Percentiles rank a stretch among this genome's conserved stretches.
Evolutionary conservation across 2,797 vertebrate genomes (phyloP).

Genomic region (Novumbra hubbsi): DNA sequence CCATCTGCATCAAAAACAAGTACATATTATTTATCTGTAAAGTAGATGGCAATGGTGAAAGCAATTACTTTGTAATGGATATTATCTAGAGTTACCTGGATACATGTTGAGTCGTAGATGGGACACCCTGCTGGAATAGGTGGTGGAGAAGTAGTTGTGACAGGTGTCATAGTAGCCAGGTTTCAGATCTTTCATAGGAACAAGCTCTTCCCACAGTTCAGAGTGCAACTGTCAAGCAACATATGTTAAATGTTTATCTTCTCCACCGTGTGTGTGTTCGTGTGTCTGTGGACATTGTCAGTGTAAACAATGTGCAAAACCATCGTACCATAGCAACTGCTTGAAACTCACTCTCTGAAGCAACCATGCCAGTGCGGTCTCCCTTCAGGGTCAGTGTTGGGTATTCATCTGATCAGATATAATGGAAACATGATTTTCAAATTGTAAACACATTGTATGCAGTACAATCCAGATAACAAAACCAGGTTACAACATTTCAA

Average conservation of each 20-base stretch:
- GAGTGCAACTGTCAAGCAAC: constrained; percentile 69
- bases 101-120: constrained; percentile 86
- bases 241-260: neutral
- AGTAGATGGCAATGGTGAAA: neutral
- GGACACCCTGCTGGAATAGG: constrained; percentile 69
- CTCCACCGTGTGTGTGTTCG: constrained; percentile 3
- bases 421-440: neutral
- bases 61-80: neutral
- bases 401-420: constrained; percentile 55
- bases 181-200: constrained; percentile 68
- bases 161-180: constrained; percentile 72
- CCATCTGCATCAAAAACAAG: constrained; percentile 72
- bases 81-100: constrained; percentile 70
- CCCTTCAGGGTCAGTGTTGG: constrained; percentile 62
- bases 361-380: constrained; percentile 72
- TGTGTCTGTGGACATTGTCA: neutral
- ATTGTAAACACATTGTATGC: neutral
- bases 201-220: constrained; percentile 72
- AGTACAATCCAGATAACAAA: neutral
- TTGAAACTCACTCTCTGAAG: constrained; percentile 67
- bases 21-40: neutral
- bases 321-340: constrained; percentile 66
- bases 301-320: neutral
- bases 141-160: constrained; percentile 77
- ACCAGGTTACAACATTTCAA: neutral